Percentiles rank a stretch among this genome's conserved stretches.
These are phyloP conservation scores for Champsocephalus esox DNA, from an alignment of 2,797 vertebrate species.

Conservation along the genomic window DNA sequence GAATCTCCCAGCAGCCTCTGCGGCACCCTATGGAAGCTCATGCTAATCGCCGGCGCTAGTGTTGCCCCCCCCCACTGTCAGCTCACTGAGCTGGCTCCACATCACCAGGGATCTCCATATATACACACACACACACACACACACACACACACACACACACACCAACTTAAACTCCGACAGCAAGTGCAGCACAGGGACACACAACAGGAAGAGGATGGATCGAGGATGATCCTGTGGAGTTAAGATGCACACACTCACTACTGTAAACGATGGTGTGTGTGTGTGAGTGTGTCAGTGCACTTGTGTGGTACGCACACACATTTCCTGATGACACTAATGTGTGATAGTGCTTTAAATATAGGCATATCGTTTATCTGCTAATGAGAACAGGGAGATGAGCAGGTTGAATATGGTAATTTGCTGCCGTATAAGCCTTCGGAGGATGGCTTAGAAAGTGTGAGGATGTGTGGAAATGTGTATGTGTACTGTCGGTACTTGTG, in stretches of 20 bases:
- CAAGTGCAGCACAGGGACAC: conserved; percentile 47
- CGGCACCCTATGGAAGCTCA: conserved; percentile 81
- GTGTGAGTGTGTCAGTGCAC: conserved; percentile 18
- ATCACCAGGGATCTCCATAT: conserved; percentile 73
- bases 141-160: conserved; percentile 12
- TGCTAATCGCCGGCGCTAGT: conserved; percentile 78
- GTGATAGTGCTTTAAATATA: conserved; percentile 94
- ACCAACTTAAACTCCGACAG: conserved; percentile 45
- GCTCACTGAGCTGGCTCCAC: conserved; percentile 78
- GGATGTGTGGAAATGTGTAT: conserved; percentile 41
- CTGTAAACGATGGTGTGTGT: conserved; percentile 2
- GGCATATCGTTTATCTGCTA: conserved; percentile 96
- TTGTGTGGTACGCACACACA: conserved; percentile 31
- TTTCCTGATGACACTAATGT: conserved; percentile 86
- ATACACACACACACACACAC: conserved; percentile 19
- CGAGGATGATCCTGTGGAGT: conserved; percentile 74
- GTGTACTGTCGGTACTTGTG: conserved; percentile 31
- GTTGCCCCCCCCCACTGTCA: conserved; percentile 72
- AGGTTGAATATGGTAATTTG: conserved; percentile 98
- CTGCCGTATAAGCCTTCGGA: conserved; percentile 94
- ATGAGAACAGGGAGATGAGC: conserved; percentile 95
- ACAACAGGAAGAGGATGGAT: conserved; percentile 64
- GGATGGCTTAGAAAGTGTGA: conserved; percentile 86
- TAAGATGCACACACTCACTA: conserved; percentile 47
- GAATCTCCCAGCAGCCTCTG: conserved; percentile 81